A percentile compares a stretch with the other conserved stretches of the same genome.
Conservation (phyloP, 1,140 invertebrate genomes). For the Drosophila azteca region DNA sequence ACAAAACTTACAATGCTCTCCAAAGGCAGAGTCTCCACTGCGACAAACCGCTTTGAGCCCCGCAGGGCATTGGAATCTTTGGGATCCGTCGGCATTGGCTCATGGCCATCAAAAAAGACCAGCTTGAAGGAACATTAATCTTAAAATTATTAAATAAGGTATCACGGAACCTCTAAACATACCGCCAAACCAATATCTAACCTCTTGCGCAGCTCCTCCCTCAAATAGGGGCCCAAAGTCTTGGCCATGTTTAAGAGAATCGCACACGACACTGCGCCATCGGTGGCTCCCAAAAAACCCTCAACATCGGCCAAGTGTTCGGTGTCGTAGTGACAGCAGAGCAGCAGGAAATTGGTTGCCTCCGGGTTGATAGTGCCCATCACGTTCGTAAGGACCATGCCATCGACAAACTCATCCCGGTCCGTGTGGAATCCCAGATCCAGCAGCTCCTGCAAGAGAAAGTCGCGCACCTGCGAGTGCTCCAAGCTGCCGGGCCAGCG, state of each 20-base stretch:
- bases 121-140: conserved; percentile 15
- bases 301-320: neutral
- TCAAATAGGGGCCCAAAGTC: conserved; percentile 14
- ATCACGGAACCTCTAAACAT: neutral
- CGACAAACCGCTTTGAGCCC: conserved; percentile 31
- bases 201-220: neutral
- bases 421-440: conserved; percentile 19
- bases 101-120: conserved; percentile 51
- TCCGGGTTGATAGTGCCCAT: conserved; percentile 29
- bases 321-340: conserved; percentile 53
- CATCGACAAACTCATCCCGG: conserved; percentile 9
- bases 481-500: conserved; percentile 88
- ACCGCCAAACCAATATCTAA: conserved; percentile 38
- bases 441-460: conserved; percentile 79
- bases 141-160: no score
- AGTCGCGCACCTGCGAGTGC: conserved; percentile 88
- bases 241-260: conserved; percentile 44
- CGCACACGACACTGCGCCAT: conserved; percentile 49
- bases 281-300: conserved; percentile 28
- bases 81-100: conserved; percentile 5
- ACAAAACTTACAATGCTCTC: conserved; percentile 20
- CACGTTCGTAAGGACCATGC: conserved; percentile 21
- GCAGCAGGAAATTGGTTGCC: conserved; percentile 16
- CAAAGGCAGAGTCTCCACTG: conserved; percentile 5
- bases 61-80: neutral